Base-by-base conservation (phyloP, 2,888 invertebrate genomes). In the Trichacis sp. region DNA sequence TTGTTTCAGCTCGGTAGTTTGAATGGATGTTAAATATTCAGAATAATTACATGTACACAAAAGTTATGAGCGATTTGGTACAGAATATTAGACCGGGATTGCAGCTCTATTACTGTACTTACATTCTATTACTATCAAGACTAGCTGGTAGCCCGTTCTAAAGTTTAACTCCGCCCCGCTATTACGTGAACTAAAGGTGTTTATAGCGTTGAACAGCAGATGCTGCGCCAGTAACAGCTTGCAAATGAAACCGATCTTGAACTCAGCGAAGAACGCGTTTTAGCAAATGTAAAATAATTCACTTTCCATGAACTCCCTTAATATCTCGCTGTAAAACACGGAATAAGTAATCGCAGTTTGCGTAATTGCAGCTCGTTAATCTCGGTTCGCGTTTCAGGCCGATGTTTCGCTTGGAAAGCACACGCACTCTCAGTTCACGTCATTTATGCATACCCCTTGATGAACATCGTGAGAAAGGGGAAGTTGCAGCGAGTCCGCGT, bases 141-240 rank as follows among this genome's bases (percentile, higher is more conserved):
- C 59, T 49, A 63, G 60, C 46, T 50, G 64, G 58, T 59, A 68
- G 68, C 73, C 74, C 70, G 70, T 76, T 72, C 73, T 68, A 68
- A 77, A 77, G 73, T 78, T 79, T 71, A 76, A 74, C 74, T 74
- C 71, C 64, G 62, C 68, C 70, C 71, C 69, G 73, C 73, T 71
- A 72, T 78, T 77, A 75, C 74, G 73, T 69, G 65, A 70, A 75
- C 73, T 70, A 74, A 74, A 77, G 71, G 76, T 78, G 79, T 79
- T 79, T 77, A 79, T 77, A 72, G 76, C 76, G 71, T 76, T 79
- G 78, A 77, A 73, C 71, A 70, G 76, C 79, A 79, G 79, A 79
- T 79, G 78, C 74, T 77, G 71, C 77, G 4, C 73, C 74, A 73
- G 79, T 78, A 78, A 77, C 77, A 78, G 76, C 78, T 79, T 79